phyloP scores from a whole-genome alignment of 2,113 vertebrate species.

The Circaetus gallicus region DNA sequence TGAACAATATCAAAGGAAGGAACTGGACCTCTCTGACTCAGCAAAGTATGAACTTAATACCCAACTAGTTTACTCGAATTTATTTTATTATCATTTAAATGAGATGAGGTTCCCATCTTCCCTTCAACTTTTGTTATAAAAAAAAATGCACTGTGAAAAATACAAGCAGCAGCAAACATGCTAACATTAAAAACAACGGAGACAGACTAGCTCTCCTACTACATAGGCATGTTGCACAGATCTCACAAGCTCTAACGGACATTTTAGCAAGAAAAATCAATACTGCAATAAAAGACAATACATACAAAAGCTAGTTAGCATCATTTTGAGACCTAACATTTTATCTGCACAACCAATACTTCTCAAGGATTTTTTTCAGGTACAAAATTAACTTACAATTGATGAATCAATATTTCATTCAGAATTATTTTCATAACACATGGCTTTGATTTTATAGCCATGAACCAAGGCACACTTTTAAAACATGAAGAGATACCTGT shows the following conservation, averaged over 20 bases:
- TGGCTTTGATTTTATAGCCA: neutral
- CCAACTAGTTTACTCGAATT: neutral
- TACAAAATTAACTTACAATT: neutral
- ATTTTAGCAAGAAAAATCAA: neutral
- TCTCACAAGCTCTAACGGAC: neutral
- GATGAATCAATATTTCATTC: neutral
- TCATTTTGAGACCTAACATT: neutral
- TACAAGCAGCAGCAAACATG: neutral
- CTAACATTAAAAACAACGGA: neutral
- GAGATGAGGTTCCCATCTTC: neutral
- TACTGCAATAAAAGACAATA: neutral
- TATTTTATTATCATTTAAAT: neutral
- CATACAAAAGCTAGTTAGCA: neutral
- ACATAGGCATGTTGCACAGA: fast-evolving
- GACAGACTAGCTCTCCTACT: neutral
- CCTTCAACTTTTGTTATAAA: neutral
- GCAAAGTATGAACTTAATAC: neutral
- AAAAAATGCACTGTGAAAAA: neutral
- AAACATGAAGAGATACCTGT: neutral
- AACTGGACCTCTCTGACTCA: neutral
- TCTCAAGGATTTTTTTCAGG: neutral
- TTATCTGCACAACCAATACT: neutral
- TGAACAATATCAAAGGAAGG: neutral
- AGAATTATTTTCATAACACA: neutral
- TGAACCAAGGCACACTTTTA: neutral